Percentiles rank a stretch among this genome's conserved stretches.
Conservation (phyloP, 1,140 invertebrate genomes). For the Leptinotarsa undecemlineata region DNA sequence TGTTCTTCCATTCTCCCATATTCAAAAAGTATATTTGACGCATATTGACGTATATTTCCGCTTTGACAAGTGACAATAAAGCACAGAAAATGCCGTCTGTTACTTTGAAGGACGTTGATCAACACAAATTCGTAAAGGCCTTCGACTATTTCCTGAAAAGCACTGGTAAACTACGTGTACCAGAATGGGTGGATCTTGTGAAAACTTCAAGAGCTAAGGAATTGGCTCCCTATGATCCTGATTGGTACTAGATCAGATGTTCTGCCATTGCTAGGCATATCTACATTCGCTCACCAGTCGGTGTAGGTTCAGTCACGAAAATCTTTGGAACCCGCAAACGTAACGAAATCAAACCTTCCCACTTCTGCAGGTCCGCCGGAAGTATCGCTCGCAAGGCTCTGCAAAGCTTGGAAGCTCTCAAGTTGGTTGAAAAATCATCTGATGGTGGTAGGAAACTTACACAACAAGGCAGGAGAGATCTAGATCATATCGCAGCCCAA, state of each 20-base stretch:
- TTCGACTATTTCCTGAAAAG: slow-evolving; percentile 63
- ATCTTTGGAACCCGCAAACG: slow-evolving; percentile 96
- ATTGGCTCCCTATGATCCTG: slow-evolving; percentile 94
- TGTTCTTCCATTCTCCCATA: no score
- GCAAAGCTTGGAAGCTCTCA: background rate
- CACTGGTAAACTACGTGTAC: slow-evolving; percentile 95
- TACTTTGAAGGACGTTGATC: slow-evolving; percentile 97
- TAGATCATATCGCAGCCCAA: slow-evolving; percentile 98
- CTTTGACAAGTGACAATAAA: no score
- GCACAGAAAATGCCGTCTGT: slow-evolving; percentile 77
- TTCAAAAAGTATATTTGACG: no score
- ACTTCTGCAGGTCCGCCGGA: no score
- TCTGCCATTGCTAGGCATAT: slow-evolving; percentile 92
- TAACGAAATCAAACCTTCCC: slow-evolving; percentile 92
- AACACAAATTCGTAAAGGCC: slow-evolving; percentile 93
- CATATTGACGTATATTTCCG: no score
- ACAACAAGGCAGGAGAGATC: slow-evolving; percentile 84
- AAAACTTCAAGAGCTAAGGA: slow-evolving; percentile 96
- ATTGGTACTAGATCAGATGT: slow-evolving; percentile 96
- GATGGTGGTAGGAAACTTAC: background rate
- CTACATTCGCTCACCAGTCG: slow-evolving; percentile 92
- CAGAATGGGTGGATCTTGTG: slow-evolving; percentile 96
- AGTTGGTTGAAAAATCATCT: background rate
- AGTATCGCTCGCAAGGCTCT: background rate
- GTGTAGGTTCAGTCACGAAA: slow-evolving; percentile 92